These are phyloP conservation scores for Gephyroberyx darwinii DNA, from an alignment of 2,797 vertebrate species.

Conservation along the genomic window DNA sequence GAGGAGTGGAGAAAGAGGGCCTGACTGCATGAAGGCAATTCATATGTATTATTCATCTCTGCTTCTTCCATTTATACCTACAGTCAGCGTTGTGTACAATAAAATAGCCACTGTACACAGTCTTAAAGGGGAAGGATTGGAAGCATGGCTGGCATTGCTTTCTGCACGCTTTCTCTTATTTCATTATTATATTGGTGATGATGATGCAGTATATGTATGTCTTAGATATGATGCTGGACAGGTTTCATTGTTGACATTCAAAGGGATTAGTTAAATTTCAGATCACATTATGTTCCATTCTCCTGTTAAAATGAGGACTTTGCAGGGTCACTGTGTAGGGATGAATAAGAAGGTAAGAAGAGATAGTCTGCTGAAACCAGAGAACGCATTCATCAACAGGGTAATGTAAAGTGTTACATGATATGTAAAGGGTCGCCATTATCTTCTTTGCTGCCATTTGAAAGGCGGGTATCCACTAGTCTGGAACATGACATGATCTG, in stretches of 20 bases:
- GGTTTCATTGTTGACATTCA: slow-evolving; percentile 11
- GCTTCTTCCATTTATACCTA: slow-evolving; percentile 75
- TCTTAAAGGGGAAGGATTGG: slow-evolving; percentile 6
- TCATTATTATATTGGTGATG: slow-evolving; percentile 16
- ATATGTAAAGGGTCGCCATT: neutral
- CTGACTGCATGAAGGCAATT: slow-evolving; percentile 72
- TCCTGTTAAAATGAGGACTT: neutral
- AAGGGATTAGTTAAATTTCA: slow-evolving; percentile 1
- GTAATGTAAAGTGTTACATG: slow-evolving; percentile 1
- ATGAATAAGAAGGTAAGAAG: neutral
- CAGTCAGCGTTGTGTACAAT: slow-evolving; percentile 72
- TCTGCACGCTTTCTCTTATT: slow-evolving; percentile 38
- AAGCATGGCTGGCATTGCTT: slow-evolving; percentile 23
- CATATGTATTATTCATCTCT: slow-evolving; percentile 80
- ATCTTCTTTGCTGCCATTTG: slow-evolving; percentile 14
- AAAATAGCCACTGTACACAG: slow-evolving; percentile 38
- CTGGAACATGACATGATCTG: slow-evolving; percentile 10
- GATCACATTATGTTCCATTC: neutral
- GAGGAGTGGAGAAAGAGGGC: slow-evolving; percentile 37
- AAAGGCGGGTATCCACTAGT: slow-evolving; percentile 9
- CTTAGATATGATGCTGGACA: slow-evolving; percentile 2
- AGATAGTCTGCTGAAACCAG: neutral
- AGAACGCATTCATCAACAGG: slow-evolving; percentile 12
- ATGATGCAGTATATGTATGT: neutral
- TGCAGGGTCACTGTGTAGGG: neutral